A percentile compares a stretch with the other conserved stretches of the same genome.
phyloP scores from a whole-genome alignment of 2,113 vertebrate species.

The Petrocephalus microphthalmus region DNA sequence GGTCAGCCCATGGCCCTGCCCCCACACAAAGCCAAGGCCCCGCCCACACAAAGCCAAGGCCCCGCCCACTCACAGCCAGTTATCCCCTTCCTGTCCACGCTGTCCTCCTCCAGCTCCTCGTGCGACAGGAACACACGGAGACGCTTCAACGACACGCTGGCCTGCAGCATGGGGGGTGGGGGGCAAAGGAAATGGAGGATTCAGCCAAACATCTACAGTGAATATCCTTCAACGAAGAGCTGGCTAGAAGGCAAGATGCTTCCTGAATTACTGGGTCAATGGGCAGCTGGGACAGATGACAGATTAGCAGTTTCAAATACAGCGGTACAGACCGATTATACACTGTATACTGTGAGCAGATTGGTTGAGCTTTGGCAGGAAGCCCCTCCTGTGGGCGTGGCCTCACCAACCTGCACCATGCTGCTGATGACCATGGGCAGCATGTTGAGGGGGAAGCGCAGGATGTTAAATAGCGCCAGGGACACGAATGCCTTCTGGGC shows the following conservation, averaged over 20 bases:
- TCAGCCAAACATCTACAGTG: neutral
- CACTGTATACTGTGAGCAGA: neutral
- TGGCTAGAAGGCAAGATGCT: neutral
- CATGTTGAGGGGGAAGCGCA: constrained; percentile 87
- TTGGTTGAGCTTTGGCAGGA: neutral
- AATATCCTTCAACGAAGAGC: neutral
- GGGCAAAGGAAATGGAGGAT: neutral
- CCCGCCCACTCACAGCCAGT: constrained; percentile 46
- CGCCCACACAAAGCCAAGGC: neutral
- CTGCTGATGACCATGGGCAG: constrained; percentile 96
- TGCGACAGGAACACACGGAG: constrained; percentile 87
- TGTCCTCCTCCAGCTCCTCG: constrained; percentile 80
- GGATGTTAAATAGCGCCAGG: constrained; percentile 88
- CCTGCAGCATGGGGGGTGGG: constrained; percentile 50
- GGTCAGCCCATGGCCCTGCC: neutral
- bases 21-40: neutral
- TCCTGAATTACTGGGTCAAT: neutral
- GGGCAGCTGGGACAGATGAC: neutral
- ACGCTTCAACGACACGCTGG: constrained; percentile 87
- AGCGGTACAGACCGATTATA: neutral
- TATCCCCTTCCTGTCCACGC: constrained; percentile 58
- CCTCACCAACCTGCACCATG: constrained; percentile 72
- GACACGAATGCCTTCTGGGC: constrained; percentile 91
- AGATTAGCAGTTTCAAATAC: neutral
- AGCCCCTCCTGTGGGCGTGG: neutral